Evolutionary conservation across 2,888 invertebrate genomes (phyloP).

Genomic region (Agapetus fuscipes): DNA sequence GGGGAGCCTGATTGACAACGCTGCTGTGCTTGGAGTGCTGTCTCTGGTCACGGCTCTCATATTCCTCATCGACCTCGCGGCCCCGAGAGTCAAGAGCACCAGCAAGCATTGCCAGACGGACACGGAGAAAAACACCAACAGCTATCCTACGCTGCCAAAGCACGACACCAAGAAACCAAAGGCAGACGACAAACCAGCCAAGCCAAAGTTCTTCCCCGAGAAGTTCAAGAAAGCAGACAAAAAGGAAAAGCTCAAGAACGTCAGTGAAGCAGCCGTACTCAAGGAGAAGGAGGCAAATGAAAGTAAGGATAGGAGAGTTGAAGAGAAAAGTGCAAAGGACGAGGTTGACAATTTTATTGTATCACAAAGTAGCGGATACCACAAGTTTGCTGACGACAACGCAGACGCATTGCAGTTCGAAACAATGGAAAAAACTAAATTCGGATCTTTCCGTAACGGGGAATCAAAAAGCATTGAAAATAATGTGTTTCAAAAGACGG

Average conservation of each 20-base stretch:
- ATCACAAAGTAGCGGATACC: constrained; percentile 28
- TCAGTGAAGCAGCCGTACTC: no score
- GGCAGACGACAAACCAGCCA: constrained; percentile 25
- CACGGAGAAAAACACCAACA: constrained; percentile 18
- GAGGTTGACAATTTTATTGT: constrained; percentile 28
- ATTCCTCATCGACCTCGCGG: constrained; percentile 59
- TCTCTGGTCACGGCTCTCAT: constrained; percentile 57
- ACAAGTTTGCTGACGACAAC: constrained; percentile 30
- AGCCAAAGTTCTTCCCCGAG: constrained; percentile 16
- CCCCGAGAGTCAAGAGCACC: constrained; percentile 42
- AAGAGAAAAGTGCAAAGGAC: constrained; percentile 26
- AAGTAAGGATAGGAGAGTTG: constrained; percentile 24
- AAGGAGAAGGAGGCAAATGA: constrained; percentile 1
- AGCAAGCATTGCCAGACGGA: constrained; percentile 36
- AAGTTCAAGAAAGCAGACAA: constrained; percentile 13
- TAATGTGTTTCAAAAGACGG: constrained; percentile 9
- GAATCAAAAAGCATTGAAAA: constrained; percentile 29
- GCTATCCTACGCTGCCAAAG: constrained; percentile 24
- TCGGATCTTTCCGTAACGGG: constrained; percentile 38
- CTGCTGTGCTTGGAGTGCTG: constrained; percentile 57
- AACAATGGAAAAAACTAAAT: constrained; percentile 33
- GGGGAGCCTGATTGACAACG: constrained; percentile 56
- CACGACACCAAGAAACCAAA: neutral
- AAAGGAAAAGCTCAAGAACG: no score
- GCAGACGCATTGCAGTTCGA: constrained; percentile 24